Percentiles rank a stretch among this genome's conserved stretches.
These are phyloP conservation scores for Dryococelus australis DNA, from an alignment of 2,888 invertebrate genomes.

Conservation along the genomic window DNA sequence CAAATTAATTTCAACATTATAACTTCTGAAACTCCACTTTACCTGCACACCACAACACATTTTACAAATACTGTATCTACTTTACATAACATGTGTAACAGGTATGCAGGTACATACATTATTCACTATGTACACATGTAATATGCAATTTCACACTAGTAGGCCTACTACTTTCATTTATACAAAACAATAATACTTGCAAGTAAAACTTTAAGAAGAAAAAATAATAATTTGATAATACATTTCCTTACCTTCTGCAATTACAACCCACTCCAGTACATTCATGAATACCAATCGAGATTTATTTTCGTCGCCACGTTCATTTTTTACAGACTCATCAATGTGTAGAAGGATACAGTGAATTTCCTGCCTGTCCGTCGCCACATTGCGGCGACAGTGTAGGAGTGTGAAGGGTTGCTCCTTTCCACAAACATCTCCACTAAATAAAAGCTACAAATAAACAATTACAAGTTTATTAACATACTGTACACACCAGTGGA, in stretches of 20 bases:
- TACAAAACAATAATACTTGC: too few species aligned
- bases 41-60: too few species aligned
- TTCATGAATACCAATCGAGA: constrained; percentile 61
- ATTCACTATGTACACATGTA: too few species aligned
- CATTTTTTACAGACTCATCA: constrained; percentile 60
- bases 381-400: constrained; percentile 64
- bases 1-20: too few species aligned
- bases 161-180: too few species aligned
- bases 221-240: neutral
- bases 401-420: constrained; percentile 65
- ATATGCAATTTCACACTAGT: too few species aligned
- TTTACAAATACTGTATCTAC: too few species aligned
- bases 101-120: too few species aligned
- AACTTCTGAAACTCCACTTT: too few species aligned
- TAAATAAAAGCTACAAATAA: constrained; percentile 46
- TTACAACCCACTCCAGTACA: constrained; percentile 69
- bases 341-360: constrained; percentile 71
- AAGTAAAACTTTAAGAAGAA: too few species aligned
- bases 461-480: neutral
- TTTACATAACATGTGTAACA: too few species aligned
- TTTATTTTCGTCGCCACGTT: constrained; percentile 48
- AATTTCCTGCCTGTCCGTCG: constrained; percentile 61
- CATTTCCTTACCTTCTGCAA: constrained; percentile 57
- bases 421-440: constrained; percentile 60
- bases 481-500: neutral